Percentiles rank a stretch among this genome's conserved stretches.
Evolutionary conservation across 2,888 invertebrate species (phyloP).

Genomic region (Drosophila suboccidentalis): DNA sequence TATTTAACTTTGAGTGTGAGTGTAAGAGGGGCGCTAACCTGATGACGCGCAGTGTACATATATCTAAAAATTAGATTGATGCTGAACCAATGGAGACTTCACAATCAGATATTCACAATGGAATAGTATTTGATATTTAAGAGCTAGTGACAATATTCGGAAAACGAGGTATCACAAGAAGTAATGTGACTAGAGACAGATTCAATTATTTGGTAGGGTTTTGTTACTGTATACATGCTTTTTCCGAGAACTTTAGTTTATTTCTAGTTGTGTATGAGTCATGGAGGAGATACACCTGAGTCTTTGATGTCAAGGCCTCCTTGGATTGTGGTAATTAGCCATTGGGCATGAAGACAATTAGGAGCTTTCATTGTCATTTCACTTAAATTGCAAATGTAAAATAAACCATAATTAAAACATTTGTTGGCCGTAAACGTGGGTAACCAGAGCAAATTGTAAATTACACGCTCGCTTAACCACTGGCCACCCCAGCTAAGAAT

Average conservation of each 20-base stretch:
- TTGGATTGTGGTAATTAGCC: slow-evolving; percentile 20
- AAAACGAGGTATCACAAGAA: too few relatives aligned
- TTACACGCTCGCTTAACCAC: slow-evolving; percentile 85
- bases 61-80: too few relatives aligned
- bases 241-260: neutral
- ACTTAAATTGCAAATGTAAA: slow-evolving; percentile 62
- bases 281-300: neutral
- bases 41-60: too few relatives aligned
- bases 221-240: too few relatives aligned
- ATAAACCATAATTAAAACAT: slow-evolving; percentile 74
- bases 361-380: slow-evolving; percentile 38
- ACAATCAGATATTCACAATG: too few relatives aligned
- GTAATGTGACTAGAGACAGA: too few relatives aligned
- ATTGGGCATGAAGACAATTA: slow-evolving; percentile 39
- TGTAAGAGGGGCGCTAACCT: too few relatives aligned
- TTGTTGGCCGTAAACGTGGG: slow-evolving; percentile 66
- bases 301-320: slow-evolving; percentile 4
- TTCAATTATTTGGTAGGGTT: too few relatives aligned
- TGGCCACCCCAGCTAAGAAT: slow-evolving; percentile 66
- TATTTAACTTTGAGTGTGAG: too few relatives aligned
- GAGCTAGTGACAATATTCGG: too few relatives aligned
- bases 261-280: neutral
- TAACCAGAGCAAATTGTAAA: slow-evolving; percentile 84
- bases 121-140: too few relatives aligned
- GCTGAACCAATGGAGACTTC: too few relatives aligned